A percentile compares a stretch with the other conserved stretches of the same genome.
Evolutionary conservation across 2,888 invertebrate species (phyloP).

Genomic region (Oconnorella tubifera): DNA sequence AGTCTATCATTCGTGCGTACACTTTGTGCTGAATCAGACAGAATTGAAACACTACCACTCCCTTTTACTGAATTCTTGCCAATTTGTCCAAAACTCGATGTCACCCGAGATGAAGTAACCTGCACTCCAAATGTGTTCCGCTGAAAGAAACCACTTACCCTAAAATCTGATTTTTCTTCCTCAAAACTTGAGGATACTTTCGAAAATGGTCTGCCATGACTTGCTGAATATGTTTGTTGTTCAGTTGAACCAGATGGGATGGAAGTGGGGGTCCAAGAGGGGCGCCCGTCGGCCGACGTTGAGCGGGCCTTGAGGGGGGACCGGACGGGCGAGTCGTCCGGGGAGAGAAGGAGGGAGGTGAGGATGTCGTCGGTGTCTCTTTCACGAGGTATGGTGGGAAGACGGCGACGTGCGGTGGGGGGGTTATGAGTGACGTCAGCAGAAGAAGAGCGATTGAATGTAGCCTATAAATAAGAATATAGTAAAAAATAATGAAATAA

Average conservation of each 20-base stretch:
- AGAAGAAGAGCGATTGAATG: not conserved
- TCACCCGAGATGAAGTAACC: no score
- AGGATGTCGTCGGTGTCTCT: conserved; percentile 8
- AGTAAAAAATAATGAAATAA: not conserved
- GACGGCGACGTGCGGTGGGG: not conserved
- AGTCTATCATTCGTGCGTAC: no score
- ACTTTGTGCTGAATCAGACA: no score
- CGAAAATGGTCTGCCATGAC: no score
- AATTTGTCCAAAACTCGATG: no score
- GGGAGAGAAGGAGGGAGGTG: conserved; percentile 6
- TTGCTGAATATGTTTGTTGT: no score
- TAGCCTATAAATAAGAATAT: not conserved
- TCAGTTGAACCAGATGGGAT: no score
- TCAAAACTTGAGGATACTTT: no score
- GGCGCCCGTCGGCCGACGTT: not conserved
- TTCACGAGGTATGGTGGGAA: conserved; percentile 1
- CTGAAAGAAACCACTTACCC: not conserved
- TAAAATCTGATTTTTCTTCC: not conserved
- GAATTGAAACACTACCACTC: no score
- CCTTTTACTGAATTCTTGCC: no score
- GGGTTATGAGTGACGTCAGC: not conserved
- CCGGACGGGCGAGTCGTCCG: conserved; percentile 7
- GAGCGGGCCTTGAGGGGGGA: conserved; percentile 7
- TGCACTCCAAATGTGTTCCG: no score
- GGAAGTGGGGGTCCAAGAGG: not conserved